Conservation (phyloP, 2,888 invertebrate genomes). For the Leptinotarsa rubiginosa region DNA sequence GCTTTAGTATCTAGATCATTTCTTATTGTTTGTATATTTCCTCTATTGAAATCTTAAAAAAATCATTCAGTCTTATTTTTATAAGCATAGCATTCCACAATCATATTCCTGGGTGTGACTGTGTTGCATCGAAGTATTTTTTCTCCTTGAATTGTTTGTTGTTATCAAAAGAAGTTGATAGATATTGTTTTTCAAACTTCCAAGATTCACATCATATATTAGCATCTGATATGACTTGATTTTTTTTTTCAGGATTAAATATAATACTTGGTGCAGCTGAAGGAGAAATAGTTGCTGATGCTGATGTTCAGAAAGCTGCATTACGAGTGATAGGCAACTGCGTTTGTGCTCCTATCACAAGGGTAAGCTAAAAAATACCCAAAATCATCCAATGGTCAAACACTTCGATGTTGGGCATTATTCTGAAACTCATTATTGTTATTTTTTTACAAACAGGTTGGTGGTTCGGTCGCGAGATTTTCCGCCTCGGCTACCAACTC, state of each 20-base stretch:
- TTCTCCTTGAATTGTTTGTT: no score
- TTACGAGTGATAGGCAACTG: constrained; percentile 92
- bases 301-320: constrained; percentile 93
- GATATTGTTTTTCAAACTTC: no score
- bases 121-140: no score
- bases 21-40: no score
- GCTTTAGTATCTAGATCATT: no score
- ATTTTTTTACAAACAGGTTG: constrained; percentile 53
- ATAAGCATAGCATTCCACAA: no score
- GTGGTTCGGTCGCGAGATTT: constrained; percentile 68
- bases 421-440: not conserved
- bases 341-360: constrained; percentile 89
- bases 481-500: constrained; percentile 64
- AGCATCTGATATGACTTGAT: not conserved
- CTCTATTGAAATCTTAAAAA: no score
- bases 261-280: constrained; percentile 89
- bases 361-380: constrained; percentile 69
- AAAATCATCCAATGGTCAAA: no score
- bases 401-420: not conserved
- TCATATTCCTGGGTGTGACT: no score
- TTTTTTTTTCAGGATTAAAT: constrained; percentile 70
- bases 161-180: no score
- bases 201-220: no score
- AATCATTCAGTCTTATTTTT: no score
- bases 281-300: constrained; percentile 89